Percentiles rank a stretch among this genome's conserved stretches.
phyloP scores from a whole-genome alignment of 2,888 invertebrate species.

The Thysanoteuthis rhombus region DNA sequence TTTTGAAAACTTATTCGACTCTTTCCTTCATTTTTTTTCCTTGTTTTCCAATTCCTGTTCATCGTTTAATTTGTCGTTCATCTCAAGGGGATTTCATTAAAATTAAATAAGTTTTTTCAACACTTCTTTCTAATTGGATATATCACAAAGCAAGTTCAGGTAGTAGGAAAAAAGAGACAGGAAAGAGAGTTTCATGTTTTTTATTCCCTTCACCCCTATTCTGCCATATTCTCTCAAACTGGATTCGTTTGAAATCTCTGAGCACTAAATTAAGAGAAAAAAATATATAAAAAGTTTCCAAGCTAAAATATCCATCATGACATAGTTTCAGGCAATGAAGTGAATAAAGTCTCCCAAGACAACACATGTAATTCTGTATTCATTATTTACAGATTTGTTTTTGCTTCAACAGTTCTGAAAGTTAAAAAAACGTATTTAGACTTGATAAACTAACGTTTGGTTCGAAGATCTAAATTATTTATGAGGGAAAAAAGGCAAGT shows the following conservation, averaged over 20 bases:
- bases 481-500: no score
- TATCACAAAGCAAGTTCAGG: neutral
- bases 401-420: neutral
- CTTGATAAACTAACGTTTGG: no score
- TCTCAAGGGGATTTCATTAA: neutral
- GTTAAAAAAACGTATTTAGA: no score
- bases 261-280: neutral
- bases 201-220: neutral
- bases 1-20: neutral
- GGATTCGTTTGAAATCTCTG: neutral
- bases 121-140: neutral
- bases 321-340: neutral
- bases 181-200: neutral
- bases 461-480: no score
- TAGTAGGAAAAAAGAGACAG: neutral
- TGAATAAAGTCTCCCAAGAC: neutral
- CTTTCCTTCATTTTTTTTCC: neutral
- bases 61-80: neutral
- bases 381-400: neutral
- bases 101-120: neutral
- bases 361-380: neutral
- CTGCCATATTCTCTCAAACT: neutral
- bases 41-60: neutral
- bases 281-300: neutral
- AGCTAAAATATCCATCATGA: neutral